Percentiles rank a stretch among this genome's conserved stretches.
Evolutionary conservation across 2,113 vertebrate genomes (phyloP).

Genomic region (Sylvietta virens): DNA sequence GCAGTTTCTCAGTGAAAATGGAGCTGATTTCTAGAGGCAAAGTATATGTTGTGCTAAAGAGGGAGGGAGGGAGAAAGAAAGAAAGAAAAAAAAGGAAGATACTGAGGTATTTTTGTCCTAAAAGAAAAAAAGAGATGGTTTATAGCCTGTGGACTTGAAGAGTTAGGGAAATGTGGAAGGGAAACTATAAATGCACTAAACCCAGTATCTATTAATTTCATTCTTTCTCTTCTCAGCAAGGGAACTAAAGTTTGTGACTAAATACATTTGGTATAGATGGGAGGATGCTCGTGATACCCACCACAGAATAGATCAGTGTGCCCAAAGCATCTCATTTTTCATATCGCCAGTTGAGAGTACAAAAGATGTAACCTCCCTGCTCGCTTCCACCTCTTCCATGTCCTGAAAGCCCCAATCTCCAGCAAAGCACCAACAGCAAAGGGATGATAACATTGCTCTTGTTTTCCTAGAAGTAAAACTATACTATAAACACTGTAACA

Average conservation of each 20-base stretch:
- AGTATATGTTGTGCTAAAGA: neutral
- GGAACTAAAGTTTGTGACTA: neutral
- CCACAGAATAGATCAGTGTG: neutral
- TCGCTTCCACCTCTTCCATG: neutral
- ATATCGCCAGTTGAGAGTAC: neutral
- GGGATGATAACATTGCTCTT: neutral
- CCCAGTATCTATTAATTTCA: neutral
- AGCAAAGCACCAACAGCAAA: neutral
- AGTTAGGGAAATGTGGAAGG: neutral
- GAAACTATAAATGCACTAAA: neutral
- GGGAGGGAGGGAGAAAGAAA: neutral
- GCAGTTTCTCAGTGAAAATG: neutral
- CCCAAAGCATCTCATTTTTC: neutral
- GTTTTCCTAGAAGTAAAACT: neutral
- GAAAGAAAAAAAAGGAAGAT: neutral
- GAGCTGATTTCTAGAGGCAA: neutral
- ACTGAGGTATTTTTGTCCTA: neutral
- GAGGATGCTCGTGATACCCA: neutral
- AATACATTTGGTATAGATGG: neutral
- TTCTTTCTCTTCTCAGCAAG: neutral
- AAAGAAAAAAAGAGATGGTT: neutral
- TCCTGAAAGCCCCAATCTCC: neutral
- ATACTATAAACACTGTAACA: neutral
- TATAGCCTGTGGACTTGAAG: neutral
- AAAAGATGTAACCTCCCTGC: neutral